phyloP scores from a whole-genome alignment of 2,113 vertebrate genomes.

The Oryzias curvinotus region DNA sequence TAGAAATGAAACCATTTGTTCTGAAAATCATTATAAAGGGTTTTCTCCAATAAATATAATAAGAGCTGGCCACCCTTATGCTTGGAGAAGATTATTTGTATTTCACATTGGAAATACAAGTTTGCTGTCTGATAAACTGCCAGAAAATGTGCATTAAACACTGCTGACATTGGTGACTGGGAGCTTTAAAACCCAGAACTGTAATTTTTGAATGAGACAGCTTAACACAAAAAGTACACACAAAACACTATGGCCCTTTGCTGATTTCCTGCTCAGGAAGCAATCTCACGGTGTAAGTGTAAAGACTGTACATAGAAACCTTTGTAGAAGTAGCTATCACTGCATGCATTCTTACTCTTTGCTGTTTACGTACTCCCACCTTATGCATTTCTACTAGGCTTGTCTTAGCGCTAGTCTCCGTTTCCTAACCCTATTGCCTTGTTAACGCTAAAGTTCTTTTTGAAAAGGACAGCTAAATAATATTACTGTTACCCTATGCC shows the following conservation, averaged over 20 bases:
- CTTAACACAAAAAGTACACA: slow-evolving; percentile 48
- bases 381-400: slow-evolving; percentile 18
- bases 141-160: slow-evolving; percentile 22
- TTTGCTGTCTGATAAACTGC: slow-evolving; percentile 22
- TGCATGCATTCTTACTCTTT: slow-evolving; percentile 72
- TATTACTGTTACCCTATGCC: slow-evolving; percentile 15
- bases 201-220: slow-evolving; percentile 47
- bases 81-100: not conserved
- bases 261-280: slow-evolving; percentile 69
- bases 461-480: slow-evolving; percentile 16
- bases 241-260: slow-evolving; percentile 41
- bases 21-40: slow-evolving; percentile 23
- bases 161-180: slow-evolving; percentile 32
- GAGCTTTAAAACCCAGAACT: slow-evolving; percentile 21
- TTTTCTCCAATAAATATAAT: slow-evolving; percentile 27
- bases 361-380: slow-evolving; percentile 30
- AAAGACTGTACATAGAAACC: slow-evolving; percentile 76
- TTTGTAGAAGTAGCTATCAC: slow-evolving; percentile 77
- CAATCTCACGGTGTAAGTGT: slow-evolving; percentile 64
- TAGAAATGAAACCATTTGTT: slow-evolving; percentile 36
- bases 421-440: slow-evolving; percentile 14
- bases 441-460: slow-evolving; percentile 27
- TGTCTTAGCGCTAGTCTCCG: slow-evolving; percentile 19
- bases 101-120: slow-evolving; percentile 5
- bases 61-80: not conserved